A percentile compares a stretch with the other conserved stretches of the same genome.
Evolutionary conservation across 2,113 vertebrate species (phyloP).

Genomic region (Marmota monax): DNA sequence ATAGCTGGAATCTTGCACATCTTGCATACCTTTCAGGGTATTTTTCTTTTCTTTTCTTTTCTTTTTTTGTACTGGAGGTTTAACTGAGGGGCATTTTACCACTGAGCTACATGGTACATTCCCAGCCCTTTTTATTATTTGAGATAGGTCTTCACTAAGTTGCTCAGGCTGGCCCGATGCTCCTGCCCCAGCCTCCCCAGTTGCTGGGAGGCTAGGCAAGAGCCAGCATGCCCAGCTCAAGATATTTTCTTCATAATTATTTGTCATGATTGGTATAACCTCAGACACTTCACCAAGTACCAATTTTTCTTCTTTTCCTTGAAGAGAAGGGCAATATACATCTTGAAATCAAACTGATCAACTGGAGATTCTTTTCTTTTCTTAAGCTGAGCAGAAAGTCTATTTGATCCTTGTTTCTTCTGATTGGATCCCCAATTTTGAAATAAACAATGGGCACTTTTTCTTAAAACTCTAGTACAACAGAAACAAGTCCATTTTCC

Average conservation of each 20-base stretch:
- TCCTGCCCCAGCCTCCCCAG: too few species aligned
- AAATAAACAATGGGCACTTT: conserved; percentile 90
- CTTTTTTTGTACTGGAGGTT: too few species aligned
- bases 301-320: conserved; percentile 97
- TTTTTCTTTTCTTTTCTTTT: conserved; percentile 15
- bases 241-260: conserved; percentile 99
- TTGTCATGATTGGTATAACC: conserved; percentile 99
- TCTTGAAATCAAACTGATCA: conserved; percentile 99
- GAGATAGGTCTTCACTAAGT: too few species aligned
- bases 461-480: conserved; percentile 91
- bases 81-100: too few species aligned
- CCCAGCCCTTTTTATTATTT: too few species aligned
- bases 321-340: conserved; percentile 99
- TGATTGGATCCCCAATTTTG: conserved; percentile 99
- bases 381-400: conserved; percentile 99
- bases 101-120: too few species aligned
- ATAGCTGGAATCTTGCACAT: conserved; percentile 98
- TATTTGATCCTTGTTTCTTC: conserved; percentile 99
- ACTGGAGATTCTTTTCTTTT: conserved; percentile 99
- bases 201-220: too few species aligned
- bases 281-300: conserved; percentile 99
- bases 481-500: conserved; percentile 91
- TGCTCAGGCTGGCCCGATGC: too few species aligned
- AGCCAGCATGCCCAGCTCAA: neutral
- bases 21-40: conserved; percentile 97